Evolutionary conservation across 2,113 vertebrate species (phyloP), one percentile per base, ranked within the genome.

Genomic region (Microcebus murinus): DNA sequence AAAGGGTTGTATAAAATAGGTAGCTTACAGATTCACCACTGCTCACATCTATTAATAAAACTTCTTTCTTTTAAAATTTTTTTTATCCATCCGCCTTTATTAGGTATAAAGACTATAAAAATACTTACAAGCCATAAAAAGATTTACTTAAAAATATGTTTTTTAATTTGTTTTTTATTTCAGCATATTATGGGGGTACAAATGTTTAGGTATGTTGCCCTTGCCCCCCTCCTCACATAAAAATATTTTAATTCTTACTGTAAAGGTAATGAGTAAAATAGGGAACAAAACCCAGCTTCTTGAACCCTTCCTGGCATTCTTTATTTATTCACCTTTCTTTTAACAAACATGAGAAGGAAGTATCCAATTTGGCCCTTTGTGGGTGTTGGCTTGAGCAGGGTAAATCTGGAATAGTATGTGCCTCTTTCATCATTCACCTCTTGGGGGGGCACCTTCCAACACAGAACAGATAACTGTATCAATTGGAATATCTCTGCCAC

Each of bases 31-130:
- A 18, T 23, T 55, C 59, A 11, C 25, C 48, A 6, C 34, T 57
- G n/a, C 34, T 89, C 7, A 65, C 20, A 10, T 52, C 14, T 67
- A 18, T 55, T 55, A 55, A 55, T 55, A n/a, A 74, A 71, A 55
- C 39, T 20, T 83, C 36, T 63, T 93, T 14, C 42, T 92, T 74
- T 77, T 63, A 52, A 77, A 50, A 14, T 42, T 50, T 94, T 76
- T 94, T 84, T 92, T 91, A 77, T 11, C 17, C 6, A 76, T 6
- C 9, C 8, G 34, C 68, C 52, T 87, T 79, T 77, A 71, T 85
- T 95, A 84, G 76, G 34, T 84, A 27, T 34, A 48, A 34, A 81
- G n/a, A 71, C 52, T 77, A 81, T 48, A 81, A 59, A 93, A 94
- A 85, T 65, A 11, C 39, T 79, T 77, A 42, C 9, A 88, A 52